Evolutionary conservation across 2,888 invertebrate genomes (phyloP).

Genomic region (Carcina quercana): DNA sequence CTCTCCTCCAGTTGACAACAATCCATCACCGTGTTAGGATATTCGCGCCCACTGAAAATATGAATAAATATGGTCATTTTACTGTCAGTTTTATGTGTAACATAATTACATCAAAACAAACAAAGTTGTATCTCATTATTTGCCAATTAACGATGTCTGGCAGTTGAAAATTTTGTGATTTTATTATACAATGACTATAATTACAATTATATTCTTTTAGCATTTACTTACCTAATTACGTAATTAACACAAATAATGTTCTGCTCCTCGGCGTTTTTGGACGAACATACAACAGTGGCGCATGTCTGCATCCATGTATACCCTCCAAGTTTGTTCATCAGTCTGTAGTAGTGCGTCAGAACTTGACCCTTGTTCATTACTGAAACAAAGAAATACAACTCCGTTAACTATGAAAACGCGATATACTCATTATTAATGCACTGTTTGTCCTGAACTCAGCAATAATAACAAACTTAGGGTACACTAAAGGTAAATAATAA

Average conservation of each 20-base stretch:
- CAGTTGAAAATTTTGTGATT: background rate
- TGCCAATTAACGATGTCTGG: background rate
- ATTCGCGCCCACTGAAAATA: conserved; percentile 85
- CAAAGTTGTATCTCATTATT: no score
- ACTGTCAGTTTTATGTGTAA: no score
- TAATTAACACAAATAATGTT: conserved; percentile 98
- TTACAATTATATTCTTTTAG: no score
- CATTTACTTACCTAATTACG: conserved; percentile 87
- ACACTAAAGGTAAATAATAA: no score
- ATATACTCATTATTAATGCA: no score
- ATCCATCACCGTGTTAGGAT: conserved; percentile 93
- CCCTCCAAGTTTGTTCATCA: conserved; percentile 97
- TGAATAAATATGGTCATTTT: background rate
- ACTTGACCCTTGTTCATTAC: conserved; percentile 98
- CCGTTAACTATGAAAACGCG: background rate
- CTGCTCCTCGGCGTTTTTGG: conserved; percentile 97
- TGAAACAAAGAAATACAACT: conserved; percentile 59
- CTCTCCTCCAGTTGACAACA: conserved; percentile 93
- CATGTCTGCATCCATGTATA: conserved; percentile 98
- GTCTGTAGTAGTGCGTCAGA: conserved; percentile 94
- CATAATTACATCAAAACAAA: no score
- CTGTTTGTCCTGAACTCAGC: no score
- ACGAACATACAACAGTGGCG: conserved; percentile 96
- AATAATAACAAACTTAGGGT: no score
- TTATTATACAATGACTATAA: no score